These are phyloP conservation scores for Cephalotes varians DNA, from an alignment of 2,888 invertebrate species.

Conservation along the genomic window DNA sequence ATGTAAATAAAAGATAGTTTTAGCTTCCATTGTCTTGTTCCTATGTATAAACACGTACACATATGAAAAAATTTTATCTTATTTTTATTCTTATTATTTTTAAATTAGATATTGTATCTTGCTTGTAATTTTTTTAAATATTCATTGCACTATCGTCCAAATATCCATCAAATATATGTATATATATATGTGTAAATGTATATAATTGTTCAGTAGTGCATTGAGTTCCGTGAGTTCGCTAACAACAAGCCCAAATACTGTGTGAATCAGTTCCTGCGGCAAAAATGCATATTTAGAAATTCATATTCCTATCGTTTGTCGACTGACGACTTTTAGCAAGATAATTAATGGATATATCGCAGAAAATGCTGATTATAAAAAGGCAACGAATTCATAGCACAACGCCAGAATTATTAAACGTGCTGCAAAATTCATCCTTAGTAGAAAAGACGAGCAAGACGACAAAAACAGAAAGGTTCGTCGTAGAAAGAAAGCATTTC, in stretches of 20 bases:
- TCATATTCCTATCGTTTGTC: not conserved
- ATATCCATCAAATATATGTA: not conserved
- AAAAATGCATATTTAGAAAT: constrained; percentile 3
- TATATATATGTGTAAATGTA: not conserved
- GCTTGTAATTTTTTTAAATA: not conserved
- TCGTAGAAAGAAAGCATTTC: constrained; percentile 10
- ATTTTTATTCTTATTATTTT: too few relatives aligned
- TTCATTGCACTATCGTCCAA: not conserved
- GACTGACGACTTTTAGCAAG: not conserved
- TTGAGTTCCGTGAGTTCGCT: not conserved
- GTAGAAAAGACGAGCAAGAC: constrained; percentile 21
- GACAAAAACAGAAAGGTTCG: constrained; percentile 13
- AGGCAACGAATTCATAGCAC: not conserved
- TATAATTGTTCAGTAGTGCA: not conserved
- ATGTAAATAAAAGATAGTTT: too few relatives aligned
- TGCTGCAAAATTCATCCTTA: constrained; percentile 19
- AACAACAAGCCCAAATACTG: not conserved
- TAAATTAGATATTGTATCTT: not conserved
- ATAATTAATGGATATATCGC: constrained; percentile 18
- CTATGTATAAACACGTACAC: too few relatives aligned
- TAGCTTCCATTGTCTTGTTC: too few relatives aligned
- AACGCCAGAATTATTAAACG: constrained; percentile 21
- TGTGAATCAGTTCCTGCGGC: not conserved
- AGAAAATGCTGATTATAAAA: constrained; percentile 18
- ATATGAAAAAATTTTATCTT: too few relatives aligned